Base-by-base conservation (phyloP, 2,113 vertebrate genomes). In the Corythoichthys intestinalis region DNA sequence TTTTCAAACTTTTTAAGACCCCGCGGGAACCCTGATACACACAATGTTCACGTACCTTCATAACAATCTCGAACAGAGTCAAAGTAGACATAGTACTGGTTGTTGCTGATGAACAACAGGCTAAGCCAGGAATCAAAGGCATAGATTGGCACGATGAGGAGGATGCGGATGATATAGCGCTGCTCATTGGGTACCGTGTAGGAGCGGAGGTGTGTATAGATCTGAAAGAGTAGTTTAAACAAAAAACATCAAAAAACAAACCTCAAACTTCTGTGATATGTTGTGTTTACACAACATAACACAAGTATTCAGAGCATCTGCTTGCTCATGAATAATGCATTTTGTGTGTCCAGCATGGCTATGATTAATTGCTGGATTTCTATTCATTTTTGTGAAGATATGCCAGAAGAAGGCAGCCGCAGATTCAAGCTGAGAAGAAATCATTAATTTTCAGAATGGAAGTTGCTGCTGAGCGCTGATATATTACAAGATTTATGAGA, bases 71-170 rank as follows among this genome's bases (percentile, higher is more conserved):
- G 92, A 57, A 98, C 71, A 0, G 97, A 98, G 88, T 98, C 94
- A 0, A 98, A 96, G 84, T 98, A 98, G 72, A 98, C 90, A 0
- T 97, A 97, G 86, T 94, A 95, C 79, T 96, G 95, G 78, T 93
- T 91, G 73, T 92, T 94, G 74, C 93, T 94, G 54, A 99, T 95
- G 77, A 99, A 94, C 50, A 99, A 93, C 60, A 99, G 93, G 87
- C 96, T 99, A 77, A 99, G 95, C 97, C 97, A 99, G 7, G 97
- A 98, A 84, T 96, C 94, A 0, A 97, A 96, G 80, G 96, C 91
- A 0, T 96, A 99, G 73, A 99, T 80, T 0, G 96, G 97, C 48
- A 98, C 96, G 0, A 98, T 95, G 74, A 98, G 93, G 35, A 98
- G 94, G 83, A 99, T 97, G 69, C 96, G 95, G 76, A 98, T 94